Percentiles rank a stretch among this genome's conserved stretches.
Evolutionary conservation across 2,113 vertebrate genomes (phyloP).

Genomic region (Anguilla rostrata): DNA sequence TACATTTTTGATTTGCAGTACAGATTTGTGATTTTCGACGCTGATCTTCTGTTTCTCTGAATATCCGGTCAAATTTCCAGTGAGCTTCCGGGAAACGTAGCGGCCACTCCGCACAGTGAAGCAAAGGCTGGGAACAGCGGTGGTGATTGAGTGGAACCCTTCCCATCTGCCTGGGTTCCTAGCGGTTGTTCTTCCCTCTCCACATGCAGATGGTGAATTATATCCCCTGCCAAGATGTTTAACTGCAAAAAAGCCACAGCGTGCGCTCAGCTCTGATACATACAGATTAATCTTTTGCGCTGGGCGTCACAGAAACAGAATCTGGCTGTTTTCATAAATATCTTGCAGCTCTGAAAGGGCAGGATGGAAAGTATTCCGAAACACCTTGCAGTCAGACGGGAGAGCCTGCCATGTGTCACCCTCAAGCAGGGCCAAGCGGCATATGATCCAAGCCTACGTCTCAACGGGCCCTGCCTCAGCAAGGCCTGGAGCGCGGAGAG

Average conservation of each 20-base stretch:
- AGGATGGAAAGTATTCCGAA: constrained; percentile 16
- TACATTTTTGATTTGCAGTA: not conserved
- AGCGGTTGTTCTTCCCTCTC: constrained; percentile 53
- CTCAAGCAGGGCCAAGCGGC: not conserved
- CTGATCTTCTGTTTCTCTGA: not conserved
- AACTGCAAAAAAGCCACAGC: constrained; percentile 46
- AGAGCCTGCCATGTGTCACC: not conserved
- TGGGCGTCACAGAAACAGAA: constrained; percentile 22
- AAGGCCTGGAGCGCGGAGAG: not conserved
- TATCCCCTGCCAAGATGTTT: constrained; percentile 57
- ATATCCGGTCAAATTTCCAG: not conserved
- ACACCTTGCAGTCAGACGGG: not conserved
- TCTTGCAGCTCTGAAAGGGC: constrained; percentile 9
- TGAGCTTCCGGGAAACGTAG: not conserved
- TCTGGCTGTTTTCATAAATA: constrained; percentile 16
- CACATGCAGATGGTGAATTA: constrained; percentile 64
- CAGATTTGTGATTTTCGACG: not conserved
- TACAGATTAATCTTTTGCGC: constrained; percentile 40
- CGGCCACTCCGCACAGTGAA: not conserved
- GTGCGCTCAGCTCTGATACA: constrained; percentile 34
- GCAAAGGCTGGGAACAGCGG: not conserved
- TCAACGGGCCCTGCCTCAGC: not conserved
- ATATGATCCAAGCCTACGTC: not conserved
- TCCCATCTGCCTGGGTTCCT: constrained; percentile 68
- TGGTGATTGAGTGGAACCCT: constrained; percentile 64